Evolutionary conservation across 2,113 vertebrate genomes (phyloP), one percentile per base, ranked within the genome.

Genomic region (Limanda limanda): DNA sequence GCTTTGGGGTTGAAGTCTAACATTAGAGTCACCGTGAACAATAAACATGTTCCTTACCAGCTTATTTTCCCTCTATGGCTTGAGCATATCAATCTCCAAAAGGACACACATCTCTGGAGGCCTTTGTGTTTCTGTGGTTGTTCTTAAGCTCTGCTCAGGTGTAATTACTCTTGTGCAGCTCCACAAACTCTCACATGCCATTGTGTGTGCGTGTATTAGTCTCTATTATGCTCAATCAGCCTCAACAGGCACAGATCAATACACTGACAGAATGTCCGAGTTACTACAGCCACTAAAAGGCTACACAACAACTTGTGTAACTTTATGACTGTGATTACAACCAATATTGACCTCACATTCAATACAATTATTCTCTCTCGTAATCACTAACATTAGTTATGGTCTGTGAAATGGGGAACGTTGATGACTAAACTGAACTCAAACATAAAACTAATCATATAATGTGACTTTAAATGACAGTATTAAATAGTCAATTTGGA

Each of bases 241-340:
- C 82, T 79, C 71, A 89, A 89, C 90, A 75, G 65, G 85, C 88
- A 78, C 58, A 72, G 90, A 93, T 93, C 91, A 71, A 92, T 92
- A 86, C 59, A 35, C 42, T 14, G 76, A 73, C 81, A 78, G 62
- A 79, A 69, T 27, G 69, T 87, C 78, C 91, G 84, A 88, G 86
- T 88, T 85, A 90, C 64, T 52, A 40, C 78, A 45, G 65, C 48
- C 79, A 61, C 81, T 86, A 75, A 75, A 88, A 88, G 58, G 37
- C 51, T 69, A 86, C 51, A 68, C 58, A 84, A 91, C 92, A 85
- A 78, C 20, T 21, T 27, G 55, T 80, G 75, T 57, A 81, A 90
- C 79, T 90, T 91, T 86, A 91, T 91, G 91, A 84, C 86, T 87
- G 86, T 82, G 86, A 90, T 92, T 86, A 89, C 83, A 79, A 79